phyloP scores from a whole-genome alignment of 2,888 invertebrate species.

The Habroteleia sp. region DNA sequence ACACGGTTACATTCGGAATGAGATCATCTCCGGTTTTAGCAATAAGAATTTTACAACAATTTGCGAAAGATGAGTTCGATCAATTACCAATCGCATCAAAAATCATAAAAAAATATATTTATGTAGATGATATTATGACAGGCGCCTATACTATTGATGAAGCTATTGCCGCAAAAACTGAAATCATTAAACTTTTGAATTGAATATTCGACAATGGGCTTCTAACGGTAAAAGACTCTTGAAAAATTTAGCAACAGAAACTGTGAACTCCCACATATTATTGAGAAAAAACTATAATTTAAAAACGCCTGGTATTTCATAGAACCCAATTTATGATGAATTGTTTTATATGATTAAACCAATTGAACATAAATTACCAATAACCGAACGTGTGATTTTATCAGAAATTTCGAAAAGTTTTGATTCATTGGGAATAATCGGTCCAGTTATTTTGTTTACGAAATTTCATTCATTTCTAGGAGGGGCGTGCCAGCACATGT shows the following conservation, averaged over 20 bases:
- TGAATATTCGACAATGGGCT: background rate
- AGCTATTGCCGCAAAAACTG: background rate
- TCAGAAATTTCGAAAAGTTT: background rate
- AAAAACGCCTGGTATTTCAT: background rate
- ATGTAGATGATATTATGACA: too few species aligned
- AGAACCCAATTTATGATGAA: background rate
- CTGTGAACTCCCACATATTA: background rate
- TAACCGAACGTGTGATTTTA: too few species aligned
- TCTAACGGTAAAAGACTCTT: background rate
- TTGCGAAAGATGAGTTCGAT: too few species aligned
- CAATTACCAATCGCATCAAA: background rate
- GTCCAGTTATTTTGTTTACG: background rate
- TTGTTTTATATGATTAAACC: background rate
- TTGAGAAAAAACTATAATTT: background rate
- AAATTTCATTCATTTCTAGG: too few species aligned
- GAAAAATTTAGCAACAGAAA: background rate
- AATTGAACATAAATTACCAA: background rate
- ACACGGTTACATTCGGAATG: conserved; percentile 22
- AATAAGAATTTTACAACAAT: too few species aligned
- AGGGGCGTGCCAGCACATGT: too few species aligned
- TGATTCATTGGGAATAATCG: background rate
- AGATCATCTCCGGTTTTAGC: background rate
- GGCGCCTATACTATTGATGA: background rate
- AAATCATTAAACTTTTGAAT: background rate
- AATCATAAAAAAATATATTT: too few species aligned